These are phyloP conservation scores for Planiliza haematocheilus DNA, from an alignment of 2,113 vertebrate genomes.

Conservation along the genomic window DNA sequence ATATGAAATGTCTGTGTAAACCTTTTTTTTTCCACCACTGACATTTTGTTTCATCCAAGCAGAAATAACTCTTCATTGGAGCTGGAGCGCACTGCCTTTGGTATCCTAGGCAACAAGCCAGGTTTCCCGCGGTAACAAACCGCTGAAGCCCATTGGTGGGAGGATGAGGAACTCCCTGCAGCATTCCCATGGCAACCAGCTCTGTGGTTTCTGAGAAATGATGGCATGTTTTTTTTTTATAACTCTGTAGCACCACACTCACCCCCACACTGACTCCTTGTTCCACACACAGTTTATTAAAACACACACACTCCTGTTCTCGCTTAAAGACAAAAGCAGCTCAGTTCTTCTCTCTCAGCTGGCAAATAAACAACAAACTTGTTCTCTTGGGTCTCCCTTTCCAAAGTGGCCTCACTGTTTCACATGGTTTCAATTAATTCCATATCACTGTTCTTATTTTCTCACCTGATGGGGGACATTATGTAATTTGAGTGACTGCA, in stretches of 20 bases:
- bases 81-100: slow-evolving; percentile 54
- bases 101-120: slow-evolving; percentile 78
- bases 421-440: neutral
- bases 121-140: slow-evolving; percentile 73
- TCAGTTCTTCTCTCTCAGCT: neutral
- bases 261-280: slow-evolving; percentile 35
- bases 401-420: neutral
- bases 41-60: slow-evolving; percentile 47
- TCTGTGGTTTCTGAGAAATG: slow-evolving; percentile 69
- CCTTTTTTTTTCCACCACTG: slow-evolving; percentile 9
- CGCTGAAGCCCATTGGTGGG: slow-evolving; percentile 67
- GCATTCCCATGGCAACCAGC: slow-evolving; percentile 79
- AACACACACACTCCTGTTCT: neutral
- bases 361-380: slow-evolving; percentile 1
- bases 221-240: slow-evolving; percentile 59
- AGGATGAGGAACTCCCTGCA: slow-evolving; percentile 75
- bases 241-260: slow-evolving; percentile 52
- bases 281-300: slow-evolving; percentile 1
- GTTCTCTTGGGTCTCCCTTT: slow-evolving; percentile 7
- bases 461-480: neutral
- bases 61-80: slow-evolving; percentile 45
- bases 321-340: slow-evolving; percentile 8
- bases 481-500: too few relatives aligned
- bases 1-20: slow-evolving; percentile 5
- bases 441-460: slow-evolving; percentile 3